Evolutionary conservation across 2,113 vertebrate species (phyloP).

Genomic region (Pheucticus melanocephalus): DNA sequence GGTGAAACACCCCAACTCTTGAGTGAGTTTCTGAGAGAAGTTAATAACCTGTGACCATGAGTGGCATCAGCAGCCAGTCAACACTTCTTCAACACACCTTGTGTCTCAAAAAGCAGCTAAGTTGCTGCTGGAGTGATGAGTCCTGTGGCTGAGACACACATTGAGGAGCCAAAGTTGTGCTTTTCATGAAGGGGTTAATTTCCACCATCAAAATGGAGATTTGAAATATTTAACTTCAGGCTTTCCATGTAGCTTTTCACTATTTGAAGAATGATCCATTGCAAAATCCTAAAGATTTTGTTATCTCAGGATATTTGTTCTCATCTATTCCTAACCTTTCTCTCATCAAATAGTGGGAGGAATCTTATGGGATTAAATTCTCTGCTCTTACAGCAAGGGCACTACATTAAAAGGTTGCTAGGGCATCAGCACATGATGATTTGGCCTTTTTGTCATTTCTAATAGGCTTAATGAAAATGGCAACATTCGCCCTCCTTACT

Average conservation of each 20-base stretch:
- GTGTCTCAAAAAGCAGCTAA: neutral
- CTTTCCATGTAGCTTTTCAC: neutral
- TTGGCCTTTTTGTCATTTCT: conserved; percentile 36
- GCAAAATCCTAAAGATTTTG: conserved; percentile 27
- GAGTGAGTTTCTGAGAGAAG: neutral
- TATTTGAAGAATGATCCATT: conserved; percentile 4
- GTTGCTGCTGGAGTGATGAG: neutral
- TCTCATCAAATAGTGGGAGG: neutral
- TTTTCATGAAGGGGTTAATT: neutral
- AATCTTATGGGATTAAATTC: neutral
- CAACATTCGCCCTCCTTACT: neutral
- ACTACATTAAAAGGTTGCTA: neutral
- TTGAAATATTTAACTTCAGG: neutral
- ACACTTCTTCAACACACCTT: neutral
- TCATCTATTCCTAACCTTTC: conserved; percentile 31
- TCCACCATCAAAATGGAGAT: neutral
- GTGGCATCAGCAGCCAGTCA: neutral
- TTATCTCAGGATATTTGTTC: conserved; percentile 18
- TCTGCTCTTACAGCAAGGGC: neutral
- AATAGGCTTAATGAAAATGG: conserved; percentile 41
- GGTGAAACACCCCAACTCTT: neutral
- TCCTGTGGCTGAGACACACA: neutral
- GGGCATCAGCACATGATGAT: conserved; percentile 3
- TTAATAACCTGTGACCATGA: neutral
- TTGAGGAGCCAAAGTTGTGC: neutral